phyloP scores from a whole-genome alignment of 2,797 vertebrate species.

The Amblyraja radiata region DNA sequence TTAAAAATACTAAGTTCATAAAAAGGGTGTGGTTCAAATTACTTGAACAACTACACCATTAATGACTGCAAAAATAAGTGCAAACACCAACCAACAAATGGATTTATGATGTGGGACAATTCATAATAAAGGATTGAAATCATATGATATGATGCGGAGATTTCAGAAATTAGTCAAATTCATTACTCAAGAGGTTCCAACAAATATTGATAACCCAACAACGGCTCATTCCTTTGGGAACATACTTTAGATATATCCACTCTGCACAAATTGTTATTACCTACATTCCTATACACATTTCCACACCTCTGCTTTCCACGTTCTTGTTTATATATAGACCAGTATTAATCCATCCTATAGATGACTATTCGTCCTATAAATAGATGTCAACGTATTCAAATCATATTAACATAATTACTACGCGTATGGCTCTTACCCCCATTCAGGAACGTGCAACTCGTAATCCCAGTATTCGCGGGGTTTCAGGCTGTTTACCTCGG shows the following conservation, averaged over 20 bases:
- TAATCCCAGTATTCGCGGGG: conserved; percentile 97
- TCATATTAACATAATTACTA: neutral
- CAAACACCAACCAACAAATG: neutral
- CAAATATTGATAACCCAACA: neutral
- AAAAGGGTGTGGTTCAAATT: neutral
- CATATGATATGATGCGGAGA: neutral
- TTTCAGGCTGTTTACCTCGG: conserved; percentile 92
- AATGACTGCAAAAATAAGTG: neutral
- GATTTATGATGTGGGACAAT: neutral
- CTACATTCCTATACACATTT: neutral
- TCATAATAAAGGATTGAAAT: neutral
- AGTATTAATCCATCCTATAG: neutral
- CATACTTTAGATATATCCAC: neutral
- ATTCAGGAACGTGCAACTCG: conserved; percentile 85
- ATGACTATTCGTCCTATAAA: neutral
- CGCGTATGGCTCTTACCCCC: conserved; percentile 71
- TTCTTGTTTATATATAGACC: neutral
- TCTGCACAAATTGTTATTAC: neutral
- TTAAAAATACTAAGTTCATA: neutral
- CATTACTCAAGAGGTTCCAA: neutral
- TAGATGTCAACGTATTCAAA: neutral
- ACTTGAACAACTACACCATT: neutral
- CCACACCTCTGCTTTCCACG: neutral
- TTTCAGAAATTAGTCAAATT: neutral
- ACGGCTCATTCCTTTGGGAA: neutral